Conservation (phyloP, 2,113 vertebrate species). For the Sclerurus mexicanus region DNA sequence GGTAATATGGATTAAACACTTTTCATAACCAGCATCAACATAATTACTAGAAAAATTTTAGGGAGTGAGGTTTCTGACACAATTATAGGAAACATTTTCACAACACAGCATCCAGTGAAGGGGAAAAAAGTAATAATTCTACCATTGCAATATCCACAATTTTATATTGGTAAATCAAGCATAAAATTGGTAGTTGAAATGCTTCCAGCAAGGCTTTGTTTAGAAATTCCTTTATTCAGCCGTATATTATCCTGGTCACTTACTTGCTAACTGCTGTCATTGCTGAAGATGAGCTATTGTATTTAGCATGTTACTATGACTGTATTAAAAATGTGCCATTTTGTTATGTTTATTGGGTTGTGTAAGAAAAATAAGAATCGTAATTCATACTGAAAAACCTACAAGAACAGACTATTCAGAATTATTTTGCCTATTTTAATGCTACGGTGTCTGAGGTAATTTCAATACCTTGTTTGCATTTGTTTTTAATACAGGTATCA, state of each 20-base stretch:
- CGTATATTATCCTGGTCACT: conserved; percentile 58
- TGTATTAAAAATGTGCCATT: conserved; percentile 22
- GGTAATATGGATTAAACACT: conserved; percentile 49
- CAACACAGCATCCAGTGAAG: conserved; percentile 55
- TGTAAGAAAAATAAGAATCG: neutral
- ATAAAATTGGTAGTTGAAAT: conserved; percentile 75
- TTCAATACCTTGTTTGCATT: neutral
- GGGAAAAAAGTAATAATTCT: conserved; percentile 69
- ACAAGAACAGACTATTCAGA: neutral
- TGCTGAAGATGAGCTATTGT: conserved; percentile 36
- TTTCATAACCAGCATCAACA: conserved; percentile 38
- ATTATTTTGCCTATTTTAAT: neutral
- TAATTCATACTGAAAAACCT: neutral
- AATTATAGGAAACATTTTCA: conserved; percentile 63
- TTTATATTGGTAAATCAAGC: conserved; percentile 79
- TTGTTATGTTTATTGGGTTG: neutral
- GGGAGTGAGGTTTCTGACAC: conserved; percentile 50
- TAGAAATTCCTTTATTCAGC: conserved; percentile 64
- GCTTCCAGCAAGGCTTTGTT: conserved; percentile 68
- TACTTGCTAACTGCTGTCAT: conserved; percentile 49
- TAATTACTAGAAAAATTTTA: conserved; percentile 60
- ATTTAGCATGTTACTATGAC: conserved; percentile 8
- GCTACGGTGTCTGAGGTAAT: neutral
- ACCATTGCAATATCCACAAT: conserved; percentile 65
- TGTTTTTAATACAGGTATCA: conserved; percentile 83